Percentiles rank a stretch among this genome's conserved stretches.
phyloP scores from a whole-genome alignment of 2,888 invertebrate genomes.

The Ormyrus pomaceus region DNA sequence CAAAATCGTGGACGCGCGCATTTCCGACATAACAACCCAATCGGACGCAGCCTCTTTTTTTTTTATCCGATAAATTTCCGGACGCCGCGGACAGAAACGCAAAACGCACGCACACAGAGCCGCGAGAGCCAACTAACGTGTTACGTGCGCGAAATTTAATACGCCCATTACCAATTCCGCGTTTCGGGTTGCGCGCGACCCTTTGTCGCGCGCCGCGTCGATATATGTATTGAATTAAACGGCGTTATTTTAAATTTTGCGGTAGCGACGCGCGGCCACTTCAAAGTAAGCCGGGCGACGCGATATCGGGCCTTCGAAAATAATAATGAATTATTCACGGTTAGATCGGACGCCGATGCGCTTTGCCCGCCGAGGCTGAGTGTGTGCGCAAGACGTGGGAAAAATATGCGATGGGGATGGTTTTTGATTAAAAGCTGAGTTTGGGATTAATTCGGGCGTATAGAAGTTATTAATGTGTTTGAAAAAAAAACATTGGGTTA shows the following conservation, averaged over 20 bases:
- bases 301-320: neutral
- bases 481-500: too few relatives aligned
- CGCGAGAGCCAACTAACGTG: slow-evolving; percentile 35
- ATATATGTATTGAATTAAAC: slow-evolving; percentile 46
- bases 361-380: too few relatives aligned
- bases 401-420: too few relatives aligned
- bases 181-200: slow-evolving; percentile 40
- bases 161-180: slow-evolving; percentile 52
- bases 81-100: neutral
- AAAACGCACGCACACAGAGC: neutral
- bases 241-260: slow-evolving; percentile 47
- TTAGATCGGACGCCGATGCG: too few relatives aligned
- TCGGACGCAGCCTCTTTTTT: neutral
- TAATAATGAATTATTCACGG: too few relatives aligned
- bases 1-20: neutral
- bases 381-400: too few relatives aligned
- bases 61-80: slow-evolving; percentile 20
- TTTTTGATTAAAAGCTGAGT: too few relatives aligned
- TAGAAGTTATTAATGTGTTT: too few relatives aligned
- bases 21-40: slow-evolving; percentile 8
- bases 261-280: slow-evolving; percentile 7
- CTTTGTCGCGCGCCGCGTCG: slow-evolving; percentile 29
- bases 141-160: slow-evolving; percentile 51
- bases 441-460: too few relatives aligned
- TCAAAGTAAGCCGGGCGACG: slow-evolving; percentile 22